These are phyloP conservation scores for Anolis sagrei DNA, from an alignment of 2,113 vertebrate species.

Conservation along the genomic window DNA sequence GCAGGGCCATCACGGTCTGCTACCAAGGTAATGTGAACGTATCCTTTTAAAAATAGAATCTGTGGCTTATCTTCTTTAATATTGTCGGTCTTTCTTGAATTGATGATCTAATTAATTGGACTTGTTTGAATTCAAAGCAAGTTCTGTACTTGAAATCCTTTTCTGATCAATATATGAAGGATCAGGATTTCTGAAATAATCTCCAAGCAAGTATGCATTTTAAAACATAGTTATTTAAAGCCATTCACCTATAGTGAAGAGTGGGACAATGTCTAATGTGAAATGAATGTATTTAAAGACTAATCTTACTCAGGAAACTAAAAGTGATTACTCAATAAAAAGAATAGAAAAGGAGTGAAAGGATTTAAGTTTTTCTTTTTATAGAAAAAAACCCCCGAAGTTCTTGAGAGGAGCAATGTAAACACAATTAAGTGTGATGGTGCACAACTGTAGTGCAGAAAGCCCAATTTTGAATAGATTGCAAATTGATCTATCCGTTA, in stretches of 20 bases:
- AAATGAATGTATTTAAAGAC: conserved; percentile 22
- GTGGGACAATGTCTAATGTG: conserved; percentile 7
- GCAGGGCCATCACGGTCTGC: background rate
- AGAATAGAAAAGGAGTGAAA: background rate
- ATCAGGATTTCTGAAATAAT: background rate
- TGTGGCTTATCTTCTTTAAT: background rate
- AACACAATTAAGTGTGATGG: conserved; percentile 51
- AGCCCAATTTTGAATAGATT: conserved; percentile 37
- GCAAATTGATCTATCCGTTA: conserved; percentile 25
- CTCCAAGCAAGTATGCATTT: conserved; percentile 5
- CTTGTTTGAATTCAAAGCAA: background rate
- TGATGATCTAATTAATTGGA: background rate
- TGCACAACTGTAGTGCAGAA: conserved; percentile 8
- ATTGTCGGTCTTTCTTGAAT: background rate
- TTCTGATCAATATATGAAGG: background rate
- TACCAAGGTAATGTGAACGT: background rate
- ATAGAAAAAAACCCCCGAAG: background rate
- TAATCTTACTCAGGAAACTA: background rate
- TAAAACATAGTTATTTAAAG: background rate
- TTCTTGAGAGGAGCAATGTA: conserved; percentile 47
- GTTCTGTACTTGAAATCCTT: background rate
- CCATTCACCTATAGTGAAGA: background rate
- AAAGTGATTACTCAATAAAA: conserved; percentile 20
- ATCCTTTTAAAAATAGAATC: background rate
- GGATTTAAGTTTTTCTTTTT: conserved; percentile 10